A percentile compares a stretch with the other conserved stretches of the same genome.
Conservation (phyloP, 1,140 invertebrate species). For the Lepidostoma basale region DNA sequence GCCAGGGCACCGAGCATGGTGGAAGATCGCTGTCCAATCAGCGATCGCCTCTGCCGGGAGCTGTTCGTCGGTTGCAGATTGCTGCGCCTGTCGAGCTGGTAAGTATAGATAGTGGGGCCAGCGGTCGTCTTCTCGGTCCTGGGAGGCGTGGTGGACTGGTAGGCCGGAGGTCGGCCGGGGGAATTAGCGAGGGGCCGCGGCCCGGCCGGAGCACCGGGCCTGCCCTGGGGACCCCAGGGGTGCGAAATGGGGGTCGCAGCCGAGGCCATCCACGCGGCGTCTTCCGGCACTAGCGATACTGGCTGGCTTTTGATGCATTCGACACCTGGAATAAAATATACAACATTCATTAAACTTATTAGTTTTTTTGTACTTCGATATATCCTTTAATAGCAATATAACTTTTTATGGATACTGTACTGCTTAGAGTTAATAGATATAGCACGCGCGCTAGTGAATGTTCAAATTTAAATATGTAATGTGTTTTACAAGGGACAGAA, state of each 20-base stretch:
- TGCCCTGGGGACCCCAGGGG: not conserved
- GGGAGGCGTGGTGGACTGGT: not conserved
- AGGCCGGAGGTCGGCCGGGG: not conserved
- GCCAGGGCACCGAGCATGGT: not conserved
- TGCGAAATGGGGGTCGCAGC: not conserved
- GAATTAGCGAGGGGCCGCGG: slow-evolving; percentile 1
- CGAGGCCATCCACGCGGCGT: not conserved
- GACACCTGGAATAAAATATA: not conserved
- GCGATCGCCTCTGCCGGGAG: not conserved
- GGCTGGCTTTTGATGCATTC: not conserved
- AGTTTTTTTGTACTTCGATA: no score
- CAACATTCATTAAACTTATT: no score
- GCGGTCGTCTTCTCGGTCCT: not conserved
- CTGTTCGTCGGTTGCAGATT: not conserved
- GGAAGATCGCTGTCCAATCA: slow-evolving; percentile 1
- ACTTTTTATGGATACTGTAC: no score
- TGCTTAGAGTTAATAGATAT: no score
- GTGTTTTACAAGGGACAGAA: no score
- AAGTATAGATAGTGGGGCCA: not conserved
- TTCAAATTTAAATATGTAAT: no score
- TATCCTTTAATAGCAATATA: no score
- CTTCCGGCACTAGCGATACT: not conserved
- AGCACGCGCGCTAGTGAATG: no score
- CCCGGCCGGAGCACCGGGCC: not conserved
- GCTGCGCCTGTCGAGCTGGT: no score